Evolutionary conservation across 2,888 invertebrate species (phyloP), one percentile per base, ranked within the genome.

Genomic region (Microdon myrmicae): DNA sequence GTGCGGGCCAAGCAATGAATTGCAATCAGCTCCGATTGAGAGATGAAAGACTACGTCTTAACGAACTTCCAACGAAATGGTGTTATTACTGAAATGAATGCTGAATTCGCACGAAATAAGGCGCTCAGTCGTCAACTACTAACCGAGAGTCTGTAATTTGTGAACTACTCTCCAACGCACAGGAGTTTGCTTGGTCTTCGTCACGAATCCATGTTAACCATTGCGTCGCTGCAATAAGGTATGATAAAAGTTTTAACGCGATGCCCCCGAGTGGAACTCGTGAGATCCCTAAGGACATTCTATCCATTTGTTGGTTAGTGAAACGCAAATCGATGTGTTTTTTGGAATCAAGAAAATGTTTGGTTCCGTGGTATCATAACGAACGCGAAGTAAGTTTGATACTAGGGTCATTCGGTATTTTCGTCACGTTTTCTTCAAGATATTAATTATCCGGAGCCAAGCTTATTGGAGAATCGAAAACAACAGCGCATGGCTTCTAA

Each of bases 221-320:
- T 49, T 61, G 60, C 55, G 55, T 58, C 37, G 41, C 25, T 45
- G 25, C 29, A 23, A 38, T 32, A 22, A 47, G 37, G 45, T 51
- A 55, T 45, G 58, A 58, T 64, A 58, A 58, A 64, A 58, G 71
- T 72, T 71, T 71, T 75, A 74, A 75, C 73, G 70, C 70, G 68
- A 67, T 58, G 54, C 71, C 76, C 75, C 43, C 68, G 58, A 73
- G 77, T 69, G 43, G 47, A 75, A 75, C 74, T 77, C 77, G 77
- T 77, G 77, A 76, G 56, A 61, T 67, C 75, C 77, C 75, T 68
- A 67, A 72, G 75, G 77, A 59, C 48, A 66, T 59, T 58, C 41
- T 51, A 58, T 56, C 32, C 43, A 26, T 54, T 54, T 49, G 55
- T 39, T 53, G 25, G 48, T 38, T 29, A 28, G 31, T 37, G 31